Conservation (phyloP, 2,113 vertebrate genomes). For the Agapornis roseicollis region DNA sequence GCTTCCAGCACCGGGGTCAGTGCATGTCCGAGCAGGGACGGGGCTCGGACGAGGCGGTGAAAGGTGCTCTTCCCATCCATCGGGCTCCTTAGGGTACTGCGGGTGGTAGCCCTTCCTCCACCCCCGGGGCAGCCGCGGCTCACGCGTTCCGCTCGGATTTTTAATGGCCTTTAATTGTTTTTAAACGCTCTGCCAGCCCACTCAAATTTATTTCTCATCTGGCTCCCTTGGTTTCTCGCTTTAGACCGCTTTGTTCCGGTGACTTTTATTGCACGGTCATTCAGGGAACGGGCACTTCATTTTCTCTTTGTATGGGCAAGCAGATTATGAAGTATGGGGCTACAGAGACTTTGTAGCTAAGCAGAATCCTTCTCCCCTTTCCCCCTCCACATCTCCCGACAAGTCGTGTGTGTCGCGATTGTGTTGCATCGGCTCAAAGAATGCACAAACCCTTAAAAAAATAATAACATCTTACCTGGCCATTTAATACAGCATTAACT, state of each 20-base stretch:
- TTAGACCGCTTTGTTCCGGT: slow-evolving; percentile 64
- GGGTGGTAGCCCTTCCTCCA: not conserved
- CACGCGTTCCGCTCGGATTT: slow-evolving; percentile 86
- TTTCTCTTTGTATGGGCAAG: slow-evolving; percentile 31
- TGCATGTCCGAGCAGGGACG: not conserved
- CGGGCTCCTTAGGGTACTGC: not conserved
- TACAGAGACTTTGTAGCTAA: slow-evolving; percentile 5
- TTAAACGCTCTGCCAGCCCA: slow-evolving; percentile 88
- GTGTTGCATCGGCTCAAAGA: not conserved
- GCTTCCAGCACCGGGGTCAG: not conserved
- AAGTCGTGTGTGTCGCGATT: not conserved
- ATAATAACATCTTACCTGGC: not conserved
- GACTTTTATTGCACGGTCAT: slow-evolving; percentile 62
- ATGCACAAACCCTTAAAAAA: not conserved
- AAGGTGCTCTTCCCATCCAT: not conserved
- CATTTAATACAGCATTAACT: not conserved
- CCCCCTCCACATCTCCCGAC: not conserved
- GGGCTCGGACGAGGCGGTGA: not conserved
- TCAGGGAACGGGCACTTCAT: slow-evolving; percentile 57
- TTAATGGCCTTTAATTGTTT: slow-evolving; percentile 90
- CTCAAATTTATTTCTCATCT: slow-evolving; percentile 92
- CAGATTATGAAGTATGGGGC: slow-evolving; percentile 60
- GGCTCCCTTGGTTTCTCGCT: slow-evolving; percentile 75
- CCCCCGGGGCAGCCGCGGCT: slow-evolving; percentile 70
- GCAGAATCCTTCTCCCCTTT: not conserved